Evolutionary conservation across 2,797 vertebrate species (phyloP), one percentile per base, ranked within the genome.

Genomic region (Arrhamphus sclerolepis): DNA sequence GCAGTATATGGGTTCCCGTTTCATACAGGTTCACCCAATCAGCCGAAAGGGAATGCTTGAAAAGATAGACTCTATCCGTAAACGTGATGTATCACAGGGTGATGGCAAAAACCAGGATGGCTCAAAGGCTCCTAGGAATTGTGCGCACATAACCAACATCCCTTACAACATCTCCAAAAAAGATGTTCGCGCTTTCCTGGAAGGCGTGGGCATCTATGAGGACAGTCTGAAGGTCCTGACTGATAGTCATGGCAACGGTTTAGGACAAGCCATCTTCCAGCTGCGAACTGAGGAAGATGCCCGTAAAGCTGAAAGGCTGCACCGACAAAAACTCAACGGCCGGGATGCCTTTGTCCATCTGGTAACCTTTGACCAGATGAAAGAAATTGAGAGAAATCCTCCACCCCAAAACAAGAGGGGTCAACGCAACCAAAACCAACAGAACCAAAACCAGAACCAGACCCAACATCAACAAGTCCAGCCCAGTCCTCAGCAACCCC

Each of bases 1-100:
- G 92, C 98, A 98, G 60, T 99, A 98, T 76, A 98, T 99, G 95
- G 98, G 98, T 49, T 96, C 92, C 79, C 95, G 98, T 29, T 99
- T 99, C 77, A 98, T 98, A 80, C 98, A 98, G 68, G 98, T 99
- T 57, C 98, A 98, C 77, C 96, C 96, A 14, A 96, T 99, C 79
- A 96, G 92, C 79, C 96, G 96, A 61, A 97, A 97, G 78, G 96
- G 93, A 70, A 98, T 98, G 97, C 87, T 96, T 84, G 98, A 99
- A 91, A 99, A 98, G 85, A 96, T 98, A 81, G 96, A 98, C 59
- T 24, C 86, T 38, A 97, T 98, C 79, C 94, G 96, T 61, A 98
- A 98, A 86, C 95, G 96, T 62, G 87, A 94, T 78, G 92, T 93
- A 70, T 89, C 90, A 66, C 95, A 80, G 63, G 81, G 82, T n/a